Conservation (phyloP, 2,888 invertebrate species). For the Adineta ricciae region DNA sequence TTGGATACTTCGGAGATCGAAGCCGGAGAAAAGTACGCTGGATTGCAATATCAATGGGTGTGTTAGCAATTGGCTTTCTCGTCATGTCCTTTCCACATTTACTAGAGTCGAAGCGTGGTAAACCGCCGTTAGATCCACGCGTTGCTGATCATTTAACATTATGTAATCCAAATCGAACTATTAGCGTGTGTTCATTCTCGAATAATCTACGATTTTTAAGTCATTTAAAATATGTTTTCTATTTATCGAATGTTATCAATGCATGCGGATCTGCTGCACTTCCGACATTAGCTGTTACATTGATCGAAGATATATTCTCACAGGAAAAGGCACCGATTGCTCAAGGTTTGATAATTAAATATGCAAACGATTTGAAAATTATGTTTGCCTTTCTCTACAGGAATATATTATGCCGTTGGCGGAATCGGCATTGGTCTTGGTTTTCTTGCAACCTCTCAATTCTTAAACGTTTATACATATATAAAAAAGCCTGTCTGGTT, state of each 20-base stretch:
- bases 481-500: neutral
- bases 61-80: constrained; percentile 24
- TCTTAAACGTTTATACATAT: constrained; percentile 23
- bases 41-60: constrained; percentile 20
- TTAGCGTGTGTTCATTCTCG: neutral
- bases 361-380: neutral
- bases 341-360: neutral
- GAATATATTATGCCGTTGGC: constrained; percentile 26
- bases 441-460: constrained; percentile 27
- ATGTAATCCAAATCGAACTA: constrained; percentile 16
- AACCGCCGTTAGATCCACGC: neutral
- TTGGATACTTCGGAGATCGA: constrained; percentile 32
- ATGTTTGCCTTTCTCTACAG: neutral
- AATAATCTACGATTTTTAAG: neutral
- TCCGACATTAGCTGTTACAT: constrained; percentile 25
- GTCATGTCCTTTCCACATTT: constrained; percentile 29
- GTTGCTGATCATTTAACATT: neutral
- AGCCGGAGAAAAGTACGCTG: neutral
- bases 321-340: constrained; percentile 23
- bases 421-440: constrained; percentile 32
- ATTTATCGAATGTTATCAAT: constrained; percentile 28
- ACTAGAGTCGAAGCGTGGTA: neutral
- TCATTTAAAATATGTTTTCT: constrained; percentile 30
- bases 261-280: constrained; percentile 26
- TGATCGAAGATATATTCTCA: constrained; percentile 24